A percentile compares a stretch with the other conserved stretches of the same genome.
Conservation (phyloP, 1,140 invertebrate species). For the Nephila pilipes region DNA sequence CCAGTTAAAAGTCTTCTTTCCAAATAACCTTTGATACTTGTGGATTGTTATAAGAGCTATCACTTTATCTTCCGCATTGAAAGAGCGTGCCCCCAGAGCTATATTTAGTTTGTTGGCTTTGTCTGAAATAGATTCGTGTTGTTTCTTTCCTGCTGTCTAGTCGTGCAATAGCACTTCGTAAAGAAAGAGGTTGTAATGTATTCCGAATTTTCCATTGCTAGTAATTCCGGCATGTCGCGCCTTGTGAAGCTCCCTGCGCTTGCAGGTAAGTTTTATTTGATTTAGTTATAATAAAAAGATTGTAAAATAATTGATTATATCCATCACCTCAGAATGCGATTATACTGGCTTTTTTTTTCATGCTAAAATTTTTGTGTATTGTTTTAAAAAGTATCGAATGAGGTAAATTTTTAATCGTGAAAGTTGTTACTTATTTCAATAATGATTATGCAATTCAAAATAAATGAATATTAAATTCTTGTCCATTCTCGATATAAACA, state of each 20-base stretch:
- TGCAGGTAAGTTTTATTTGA: background rate
- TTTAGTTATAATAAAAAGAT: no score
- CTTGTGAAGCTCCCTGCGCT: background rate
- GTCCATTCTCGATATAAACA: no score
- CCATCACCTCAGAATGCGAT: no score
- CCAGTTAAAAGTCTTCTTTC: background rate
- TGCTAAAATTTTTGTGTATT: no score
- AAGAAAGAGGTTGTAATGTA: background rate
- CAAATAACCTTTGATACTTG: background rate
- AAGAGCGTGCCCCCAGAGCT: background rate
- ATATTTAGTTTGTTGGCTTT: constrained; percentile 23
- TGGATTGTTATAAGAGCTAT: background rate
- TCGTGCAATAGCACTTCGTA: background rate
- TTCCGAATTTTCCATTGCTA: background rate
- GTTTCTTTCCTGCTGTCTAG: background rate
- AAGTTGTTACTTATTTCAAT: no score
- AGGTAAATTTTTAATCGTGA: no score
- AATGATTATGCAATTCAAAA: no score
- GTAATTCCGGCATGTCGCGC: background rate
- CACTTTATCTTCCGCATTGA: background rate
- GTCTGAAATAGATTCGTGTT: background rate
- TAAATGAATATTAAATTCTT: no score
- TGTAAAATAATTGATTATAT: no score
- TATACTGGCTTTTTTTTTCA: no score
- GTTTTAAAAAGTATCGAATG: no score